Conservation (phyloP, 2,113 vertebrate species). For the Micronycteris hirsuta region DNA sequence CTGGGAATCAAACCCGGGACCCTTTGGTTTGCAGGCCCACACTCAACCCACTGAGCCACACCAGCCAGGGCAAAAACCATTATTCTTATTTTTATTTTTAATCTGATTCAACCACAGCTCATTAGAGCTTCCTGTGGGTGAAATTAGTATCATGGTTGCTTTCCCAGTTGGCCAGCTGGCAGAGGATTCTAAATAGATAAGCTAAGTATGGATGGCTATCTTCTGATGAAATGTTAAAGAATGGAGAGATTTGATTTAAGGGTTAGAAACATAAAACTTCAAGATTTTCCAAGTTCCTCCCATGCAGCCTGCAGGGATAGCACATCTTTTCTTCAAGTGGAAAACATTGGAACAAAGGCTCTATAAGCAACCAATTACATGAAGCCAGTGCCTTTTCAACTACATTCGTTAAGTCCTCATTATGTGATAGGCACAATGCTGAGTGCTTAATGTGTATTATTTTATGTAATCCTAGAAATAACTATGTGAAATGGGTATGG, state of each 20-base stretch:
- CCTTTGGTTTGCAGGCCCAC: too few relatives aligned
- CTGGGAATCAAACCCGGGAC: too few relatives aligned
- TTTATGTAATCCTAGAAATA: slow-evolving; percentile 19
- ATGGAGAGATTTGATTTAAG: not conserved
- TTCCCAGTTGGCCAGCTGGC: not conserved
- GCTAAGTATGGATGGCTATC: not conserved
- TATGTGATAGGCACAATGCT: not conserved
- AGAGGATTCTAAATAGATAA: not conserved
- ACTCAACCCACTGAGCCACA: too few relatives aligned
- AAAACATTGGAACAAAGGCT: not conserved
- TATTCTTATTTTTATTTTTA: not conserved
- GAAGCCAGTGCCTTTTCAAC: not conserved
- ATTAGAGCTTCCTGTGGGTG: not conserved
- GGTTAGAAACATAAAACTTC: not conserved
- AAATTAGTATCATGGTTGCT: not conserved
- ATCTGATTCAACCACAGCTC: not conserved
- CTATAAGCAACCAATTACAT: not conserved
- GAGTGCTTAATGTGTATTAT: not conserved
- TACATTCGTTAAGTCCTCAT: not conserved
- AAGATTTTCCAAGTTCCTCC: not conserved
- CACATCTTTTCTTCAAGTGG: not conserved
- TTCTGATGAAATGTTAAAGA: not conserved
- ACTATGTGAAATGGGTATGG: not conserved
- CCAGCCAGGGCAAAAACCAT: not conserved
- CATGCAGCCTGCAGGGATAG: not conserved